Evolutionary conservation across 2,888 invertebrate species (phyloP).

Genomic region (Diaphora mendica): DNA sequence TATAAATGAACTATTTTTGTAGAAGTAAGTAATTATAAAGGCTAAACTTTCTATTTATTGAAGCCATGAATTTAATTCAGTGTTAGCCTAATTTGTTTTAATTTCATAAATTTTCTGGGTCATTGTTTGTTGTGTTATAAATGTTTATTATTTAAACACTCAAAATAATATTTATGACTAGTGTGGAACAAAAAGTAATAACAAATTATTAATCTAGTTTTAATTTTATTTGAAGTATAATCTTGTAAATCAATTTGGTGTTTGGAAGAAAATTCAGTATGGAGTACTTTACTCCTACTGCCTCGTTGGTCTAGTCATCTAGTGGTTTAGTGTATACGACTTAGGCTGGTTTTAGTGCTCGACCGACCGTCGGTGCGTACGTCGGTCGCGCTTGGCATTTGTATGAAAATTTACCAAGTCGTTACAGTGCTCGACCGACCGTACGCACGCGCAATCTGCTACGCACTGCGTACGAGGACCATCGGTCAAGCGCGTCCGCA

Average conservation of each 20-base stretch:
- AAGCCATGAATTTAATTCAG: neutral
- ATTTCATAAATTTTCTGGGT: neutral
- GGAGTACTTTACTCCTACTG: neutral
- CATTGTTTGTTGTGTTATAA: neutral
- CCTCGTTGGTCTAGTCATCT: too few species aligned
- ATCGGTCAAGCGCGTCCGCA: too few species aligned
- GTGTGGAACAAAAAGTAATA: neutral
- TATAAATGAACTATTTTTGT: neutral
- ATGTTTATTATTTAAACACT: neutral
- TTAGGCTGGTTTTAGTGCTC: too few species aligned
- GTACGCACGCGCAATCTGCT: too few species aligned
- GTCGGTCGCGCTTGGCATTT: too few species aligned
- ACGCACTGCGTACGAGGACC: too few species aligned
- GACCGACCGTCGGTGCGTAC: too few species aligned
- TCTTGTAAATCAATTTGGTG: neutral
- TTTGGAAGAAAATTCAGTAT: neutral
- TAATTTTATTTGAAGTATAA: neutral
- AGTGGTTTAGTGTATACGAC: too few species aligned
- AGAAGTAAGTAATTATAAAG: neutral
- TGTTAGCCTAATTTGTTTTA: neutral
- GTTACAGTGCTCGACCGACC: too few species aligned
- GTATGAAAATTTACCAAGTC: too few species aligned
- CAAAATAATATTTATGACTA: neutral
- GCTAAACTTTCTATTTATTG: neutral
- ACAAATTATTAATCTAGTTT: neutral